Evolutionary conservation across 2,888 invertebrate genomes (phyloP), one percentile per base, ranked within the genome.

Genomic region (Xanthorhoe spadicearia): DNA sequence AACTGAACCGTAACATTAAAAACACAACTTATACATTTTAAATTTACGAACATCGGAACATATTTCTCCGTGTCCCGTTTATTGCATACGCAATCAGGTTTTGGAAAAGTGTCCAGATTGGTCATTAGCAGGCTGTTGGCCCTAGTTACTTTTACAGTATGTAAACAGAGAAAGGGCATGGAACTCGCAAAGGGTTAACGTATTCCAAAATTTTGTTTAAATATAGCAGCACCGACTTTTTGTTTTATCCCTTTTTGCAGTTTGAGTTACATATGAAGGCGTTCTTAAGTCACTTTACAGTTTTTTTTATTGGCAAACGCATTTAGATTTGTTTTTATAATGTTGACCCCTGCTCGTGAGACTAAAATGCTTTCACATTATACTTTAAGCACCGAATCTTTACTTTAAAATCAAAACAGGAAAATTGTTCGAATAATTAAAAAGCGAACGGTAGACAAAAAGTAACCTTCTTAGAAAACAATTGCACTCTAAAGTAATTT

Each of bases 111-210:
- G 32, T 65, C 60, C 52, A 48, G 32, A 3, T 51, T 46, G 51
- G 23, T 43, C 61, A 52, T 69, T 64, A 55, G 55, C 57, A 74
- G 72, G 74, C 66, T 54, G 46, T 64, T 69, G 74, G 70, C 65
- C 64, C 62, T 55, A 62, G 43, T 15, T 53, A 56, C 63, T 61
- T 64, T 63, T 64, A 60, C 50, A 61, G 13, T 46, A 18, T 57
- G 60, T 53, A 60, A 60, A 13, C 7, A 46, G 13, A 28, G 46
- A 66, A 63, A 66, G 66, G 69, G 63, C 69, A 66, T 61, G 58
- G 65, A 64, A 64, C 69, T 63, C 59, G 59, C 9, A 55, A 65
- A 60, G 62, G 64, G 54, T 67, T 59, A 62, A 62, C 43, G 63
- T 64, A 60, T 63, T 61, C 63, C 48, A 7, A 66, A 58, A 17